These are phyloP conservation scores for Pteropus alecto DNA, from an alignment of 2,113 vertebrate genomes.

Conservation along the genomic window DNA sequence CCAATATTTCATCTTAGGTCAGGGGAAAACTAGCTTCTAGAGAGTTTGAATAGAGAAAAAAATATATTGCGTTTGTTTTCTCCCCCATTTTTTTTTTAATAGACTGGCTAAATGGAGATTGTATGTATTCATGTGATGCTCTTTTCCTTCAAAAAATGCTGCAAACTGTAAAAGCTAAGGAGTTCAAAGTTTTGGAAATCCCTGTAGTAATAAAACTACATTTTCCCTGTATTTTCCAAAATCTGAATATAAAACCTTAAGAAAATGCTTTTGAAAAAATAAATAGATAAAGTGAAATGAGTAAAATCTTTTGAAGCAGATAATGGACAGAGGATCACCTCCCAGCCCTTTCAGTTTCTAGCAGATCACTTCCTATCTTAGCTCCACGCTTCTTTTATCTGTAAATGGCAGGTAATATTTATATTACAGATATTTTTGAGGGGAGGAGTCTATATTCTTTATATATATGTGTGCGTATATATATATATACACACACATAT, in stretches of 20 bases:
- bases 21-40: background rate
- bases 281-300: background rate
- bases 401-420: background rate
- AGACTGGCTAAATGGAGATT: background rate
- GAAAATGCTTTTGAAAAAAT: background rate
- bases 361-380: background rate
- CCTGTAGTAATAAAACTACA: background rate
- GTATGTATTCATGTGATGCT: rapidly evolving
- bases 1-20: background rate
- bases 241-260: background rate
- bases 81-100: background rate
- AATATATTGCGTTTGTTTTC: background rate
- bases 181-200: background rate
- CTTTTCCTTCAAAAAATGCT: background rate
- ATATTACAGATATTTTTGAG: background rate
- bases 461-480: too few relatives aligned
- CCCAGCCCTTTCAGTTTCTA: background rate
- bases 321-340: background rate
- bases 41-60: background rate
- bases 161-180: background rate
- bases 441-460: background rate
- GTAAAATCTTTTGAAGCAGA: background rate
- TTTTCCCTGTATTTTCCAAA: background rate
- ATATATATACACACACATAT: too few relatives aligned
- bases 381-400: background rate